Evolutionary conservation across 2,888 invertebrate species (phyloP).

Genomic region (Phrixothrix hirtus): DNA sequence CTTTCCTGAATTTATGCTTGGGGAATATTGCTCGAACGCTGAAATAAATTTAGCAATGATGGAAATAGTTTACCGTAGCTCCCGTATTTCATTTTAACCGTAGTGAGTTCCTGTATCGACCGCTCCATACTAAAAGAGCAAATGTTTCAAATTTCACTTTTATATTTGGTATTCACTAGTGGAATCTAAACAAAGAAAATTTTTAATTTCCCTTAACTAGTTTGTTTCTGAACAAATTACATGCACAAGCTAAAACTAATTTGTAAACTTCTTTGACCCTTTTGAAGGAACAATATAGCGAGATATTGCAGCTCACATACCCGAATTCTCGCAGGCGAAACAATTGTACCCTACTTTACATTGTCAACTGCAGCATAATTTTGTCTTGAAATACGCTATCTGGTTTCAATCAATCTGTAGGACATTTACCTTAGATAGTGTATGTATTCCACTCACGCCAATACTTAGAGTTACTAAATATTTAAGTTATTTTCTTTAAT

Average conservation of each 20-base stretch:
- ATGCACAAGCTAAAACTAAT: slow-evolving; percentile 20
- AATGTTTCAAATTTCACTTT: too few relatives aligned
- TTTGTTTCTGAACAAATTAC: too few relatives aligned
- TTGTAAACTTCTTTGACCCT: slow-evolving; percentile 16
- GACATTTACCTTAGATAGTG: too few relatives aligned
- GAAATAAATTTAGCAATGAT: slow-evolving; percentile 29
- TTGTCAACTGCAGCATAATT: too few relatives aligned
- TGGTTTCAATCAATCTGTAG: too few relatives aligned
- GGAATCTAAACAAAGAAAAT: slow-evolving; percentile 2
- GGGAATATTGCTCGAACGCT: slow-evolving; percentile 23
- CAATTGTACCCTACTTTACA: too few relatives aligned
- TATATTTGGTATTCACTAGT: slow-evolving; percentile 5
- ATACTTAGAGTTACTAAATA: too few relatives aligned
- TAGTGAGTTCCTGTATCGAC: slow-evolving; percentile 21
- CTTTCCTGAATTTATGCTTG: slow-evolving; percentile 24
- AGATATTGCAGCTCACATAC: slow-evolving; percentile 16
- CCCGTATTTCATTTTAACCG: slow-evolving; percentile 24
- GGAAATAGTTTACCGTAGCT: slow-evolving; percentile 26
- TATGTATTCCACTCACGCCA: too few relatives aligned
- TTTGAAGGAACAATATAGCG: slow-evolving; percentile 15
- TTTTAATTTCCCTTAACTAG: too few relatives aligned
- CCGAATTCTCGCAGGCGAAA: too few relatives aligned
- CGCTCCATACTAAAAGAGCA: slow-evolving; percentile 17
- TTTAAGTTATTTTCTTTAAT: too few relatives aligned
- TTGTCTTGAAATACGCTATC: too few relatives aligned